These are phyloP conservation scores for Hipposideros armiger DNA, from an alignment of 2,113 vertebrate genomes.

Conservation along the genomic window DNA sequence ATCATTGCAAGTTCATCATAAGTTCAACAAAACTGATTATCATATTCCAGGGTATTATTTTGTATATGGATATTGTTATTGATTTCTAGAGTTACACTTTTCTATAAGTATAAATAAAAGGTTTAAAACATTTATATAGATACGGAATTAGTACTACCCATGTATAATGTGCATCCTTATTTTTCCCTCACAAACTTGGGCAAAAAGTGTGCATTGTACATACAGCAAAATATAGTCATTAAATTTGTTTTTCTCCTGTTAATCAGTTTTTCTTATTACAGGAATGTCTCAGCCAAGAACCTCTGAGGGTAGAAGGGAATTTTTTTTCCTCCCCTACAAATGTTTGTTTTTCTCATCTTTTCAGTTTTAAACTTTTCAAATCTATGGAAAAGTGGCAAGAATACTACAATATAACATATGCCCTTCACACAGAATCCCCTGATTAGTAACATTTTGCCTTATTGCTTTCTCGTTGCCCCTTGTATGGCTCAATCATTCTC, in stretches of 20 bases:
- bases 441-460: slow-evolving; percentile 1
- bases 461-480: not conserved
- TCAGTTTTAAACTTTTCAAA: slow-evolving; percentile 24
- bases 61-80: too few relatives aligned
- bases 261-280: not conserved
- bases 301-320: not conserved
- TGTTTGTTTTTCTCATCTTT: not conserved
- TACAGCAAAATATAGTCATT: too few relatives aligned
- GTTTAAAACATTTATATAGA: too few relatives aligned
- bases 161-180: too few relatives aligned
- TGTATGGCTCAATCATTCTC: not conserved
- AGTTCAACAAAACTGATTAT: too few relatives aligned
- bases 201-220: too few relatives aligned
- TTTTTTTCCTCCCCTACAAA: not conserved
- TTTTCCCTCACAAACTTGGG: too few relatives aligned
- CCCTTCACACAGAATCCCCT: not conserved
- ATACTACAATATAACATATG: not conserved
- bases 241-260: slow-evolving; percentile 2
- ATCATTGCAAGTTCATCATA: too few relatives aligned
- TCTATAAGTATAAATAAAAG: too few relatives aligned
- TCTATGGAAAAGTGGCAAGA: not conserved
- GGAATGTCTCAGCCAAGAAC: not conserved
- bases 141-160: too few relatives aligned
- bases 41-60: too few relatives aligned
- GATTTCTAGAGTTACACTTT: too few relatives aligned